A percentile compares a stretch with the other conserved stretches of the same genome.
Conservation (phyloP, 2,113 vertebrate species). For the Pholis gunnellus region DNA sequence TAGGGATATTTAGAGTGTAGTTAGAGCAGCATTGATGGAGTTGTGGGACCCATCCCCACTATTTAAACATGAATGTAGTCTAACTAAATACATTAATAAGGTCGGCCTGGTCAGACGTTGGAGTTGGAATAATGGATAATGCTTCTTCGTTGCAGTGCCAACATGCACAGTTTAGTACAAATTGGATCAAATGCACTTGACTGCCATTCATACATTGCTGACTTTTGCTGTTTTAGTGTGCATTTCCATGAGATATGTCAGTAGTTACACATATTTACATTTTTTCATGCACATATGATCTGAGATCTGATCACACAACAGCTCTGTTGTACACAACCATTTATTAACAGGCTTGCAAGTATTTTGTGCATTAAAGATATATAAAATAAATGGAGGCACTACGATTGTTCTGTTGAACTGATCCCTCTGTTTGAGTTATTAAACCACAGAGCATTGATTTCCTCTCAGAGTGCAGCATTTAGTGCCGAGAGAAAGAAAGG, state of each 20-base stretch:
- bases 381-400: not conserved
- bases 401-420: constrained; percentile 23
- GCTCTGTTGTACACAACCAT: not conserved
- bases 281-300: not conserved
- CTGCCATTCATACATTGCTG: not conserved
- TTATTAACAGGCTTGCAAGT: constrained; percentile 12
- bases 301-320: not conserved
- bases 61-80: not conserved
- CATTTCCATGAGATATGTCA: not conserved
- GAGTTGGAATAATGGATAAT: not conserved
- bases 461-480: constrained; percentile 33
- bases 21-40: not conserved
- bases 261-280: not conserved
- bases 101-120: no score
- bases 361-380: not conserved
- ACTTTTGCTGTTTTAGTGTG: not conserved
- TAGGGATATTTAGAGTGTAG: not conserved
- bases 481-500: constrained; percentile 29
- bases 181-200: not conserved
- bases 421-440: constrained; percentile 41
- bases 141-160: not conserved
- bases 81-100: no score
- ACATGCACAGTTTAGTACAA: not conserved
- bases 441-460: constrained; percentile 42
- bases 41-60: not conserved